A percentile compares a stretch with the other conserved stretches of the same genome.
These are phyloP conservation scores for Phodopus roborovskii DNA, from an alignment of 2,113 vertebrate genomes.

Conservation along the genomic window DNA sequence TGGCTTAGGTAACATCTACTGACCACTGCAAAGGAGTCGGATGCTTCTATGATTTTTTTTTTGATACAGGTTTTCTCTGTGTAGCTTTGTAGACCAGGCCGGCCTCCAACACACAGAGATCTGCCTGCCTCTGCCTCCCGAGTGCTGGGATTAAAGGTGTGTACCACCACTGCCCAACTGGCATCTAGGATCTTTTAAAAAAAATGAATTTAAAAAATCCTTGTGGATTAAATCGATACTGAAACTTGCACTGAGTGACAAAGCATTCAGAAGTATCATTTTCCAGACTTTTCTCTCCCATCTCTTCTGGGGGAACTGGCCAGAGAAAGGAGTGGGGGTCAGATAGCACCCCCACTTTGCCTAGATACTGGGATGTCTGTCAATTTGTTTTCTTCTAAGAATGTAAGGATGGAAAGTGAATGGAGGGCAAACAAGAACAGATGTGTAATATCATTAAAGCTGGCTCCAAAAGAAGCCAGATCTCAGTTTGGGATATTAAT, in stretches of 20 bases:
- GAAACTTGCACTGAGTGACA: neutral
- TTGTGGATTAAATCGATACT: neutral
- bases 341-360: neutral
- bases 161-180: neutral
- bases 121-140: too few species aligned
- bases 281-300: neutral
- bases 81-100: too few species aligned
- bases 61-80: too few species aligned
- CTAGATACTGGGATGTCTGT: neutral
- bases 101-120: too few species aligned
- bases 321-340: neutral
- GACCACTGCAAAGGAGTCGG: neutral
- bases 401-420: constrained; percentile 69
- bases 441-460: constrained; percentile 87
- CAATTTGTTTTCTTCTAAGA: constrained; percentile 62
- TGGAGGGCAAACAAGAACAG: constrained; percentile 76
- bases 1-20: neutral
- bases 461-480: constrained; percentile 86
- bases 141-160: too few species aligned
- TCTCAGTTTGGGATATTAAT: constrained; percentile 87
- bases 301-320: too few species aligned
- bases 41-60: neutral
- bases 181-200: neutral
- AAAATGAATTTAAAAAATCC: neutral
- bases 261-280: neutral